Evolutionary conservation across 2,797 vertebrate species (phyloP), one percentile per base, ranked within the genome.

Genomic region (Tauraco hartlaubi): DNA sequence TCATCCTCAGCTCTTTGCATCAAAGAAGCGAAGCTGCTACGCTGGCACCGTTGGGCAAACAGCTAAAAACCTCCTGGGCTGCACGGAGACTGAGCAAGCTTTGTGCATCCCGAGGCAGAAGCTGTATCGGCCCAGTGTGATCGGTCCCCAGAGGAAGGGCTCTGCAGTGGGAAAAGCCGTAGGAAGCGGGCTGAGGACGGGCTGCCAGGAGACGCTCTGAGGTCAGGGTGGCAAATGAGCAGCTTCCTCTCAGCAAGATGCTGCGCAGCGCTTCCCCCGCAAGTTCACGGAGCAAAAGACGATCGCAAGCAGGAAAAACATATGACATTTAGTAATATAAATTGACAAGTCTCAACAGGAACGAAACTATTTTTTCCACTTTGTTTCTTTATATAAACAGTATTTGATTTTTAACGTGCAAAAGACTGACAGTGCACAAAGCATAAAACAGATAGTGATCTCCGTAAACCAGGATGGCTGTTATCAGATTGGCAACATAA

Each of bases 401-500:
- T 39, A 76, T 29, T 44, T 67, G 58, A 35, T 87, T 96, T 92
- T 93, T 54, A 95, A 67, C 3, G 3, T 64, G 91, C 41, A 67
- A 46, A 81, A 93, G 73, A 78, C 69, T 90, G 91, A 95, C 77
- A 85, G 81, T 7, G 7, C 71, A 83, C 37, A 31, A 89, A 94
- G 85, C 72, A 85, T 61, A 56, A 92, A 91, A 61, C 3, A 94
- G 93, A 96, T 74, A 71, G 71, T 0, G 4, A 94, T 96, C 94
- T 94, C 85, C 0, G 3, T 73, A 85, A 79, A 90, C 71, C 90
- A 88, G 96, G 90, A 96, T 80, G 67, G 48, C 41, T 39, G 33
- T 73, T 97, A 97, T 96, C 94, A 96, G 93, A 96, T 96, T 44
- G 96, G 93, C 96, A 85, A 23, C 10, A 5, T 6, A 51, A 15